Conservation (phyloP, 64 coral and sea anemone genomes). For the Porites australiensis region DNA sequence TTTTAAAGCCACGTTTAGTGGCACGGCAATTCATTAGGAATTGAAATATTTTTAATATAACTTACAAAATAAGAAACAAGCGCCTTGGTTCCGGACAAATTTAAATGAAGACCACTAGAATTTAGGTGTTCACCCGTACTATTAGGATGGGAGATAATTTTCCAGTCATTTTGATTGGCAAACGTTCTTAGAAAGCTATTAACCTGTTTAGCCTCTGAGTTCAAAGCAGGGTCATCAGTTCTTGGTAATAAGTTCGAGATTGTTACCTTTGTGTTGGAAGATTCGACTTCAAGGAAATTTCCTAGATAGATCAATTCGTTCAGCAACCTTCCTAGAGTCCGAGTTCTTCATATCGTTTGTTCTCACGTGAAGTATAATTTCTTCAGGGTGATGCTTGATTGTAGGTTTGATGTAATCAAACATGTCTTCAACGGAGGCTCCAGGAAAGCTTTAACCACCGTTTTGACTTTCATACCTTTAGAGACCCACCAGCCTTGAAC, state of each 20-base stretch:
- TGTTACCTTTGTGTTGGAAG: not conserved
- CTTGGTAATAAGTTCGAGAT: no score
- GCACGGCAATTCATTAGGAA: not conserved
- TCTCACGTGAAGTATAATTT: no score
- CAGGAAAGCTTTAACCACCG: no score
- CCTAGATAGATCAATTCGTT: not conserved
- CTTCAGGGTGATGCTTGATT: no score
- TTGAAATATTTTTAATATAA: not conserved
- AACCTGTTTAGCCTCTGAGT: not conserved
- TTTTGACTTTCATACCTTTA: no score
- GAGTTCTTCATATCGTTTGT: no score
- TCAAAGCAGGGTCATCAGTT: not conserved
- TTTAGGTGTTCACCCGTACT: not conserved
- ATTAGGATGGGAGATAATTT: not conserved
- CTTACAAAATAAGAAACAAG: no score
- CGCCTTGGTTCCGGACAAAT: not conserved
- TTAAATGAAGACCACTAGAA: not conserved
- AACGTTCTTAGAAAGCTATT: not conserved
- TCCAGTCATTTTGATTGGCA: slow-evolving; percentile 4
- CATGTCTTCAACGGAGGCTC: no score
- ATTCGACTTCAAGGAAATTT: not conserved
- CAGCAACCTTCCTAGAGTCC: no score
- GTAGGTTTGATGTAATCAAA: no score
- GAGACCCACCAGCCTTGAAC: no score
- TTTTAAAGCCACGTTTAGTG: slow-evolving; percentile 6